Percentiles rank a stretch among this genome's conserved stretches.
Evolutionary conservation across 2,113 vertebrate genomes (phyloP).

Genomic region (Serilophus lunatus): DNA sequence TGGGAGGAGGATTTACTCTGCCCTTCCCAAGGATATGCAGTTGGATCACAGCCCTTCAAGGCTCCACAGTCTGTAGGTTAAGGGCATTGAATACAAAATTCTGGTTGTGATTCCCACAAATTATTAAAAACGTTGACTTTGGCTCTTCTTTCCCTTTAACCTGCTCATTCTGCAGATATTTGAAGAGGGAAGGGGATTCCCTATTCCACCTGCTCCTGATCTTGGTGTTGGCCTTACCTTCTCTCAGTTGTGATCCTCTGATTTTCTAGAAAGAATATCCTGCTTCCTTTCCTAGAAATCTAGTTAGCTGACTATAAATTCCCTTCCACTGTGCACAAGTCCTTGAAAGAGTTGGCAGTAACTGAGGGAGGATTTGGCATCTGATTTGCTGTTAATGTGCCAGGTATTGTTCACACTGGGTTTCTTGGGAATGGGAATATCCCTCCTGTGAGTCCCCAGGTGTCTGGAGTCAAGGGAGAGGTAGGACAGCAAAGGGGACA

Average conservation of each 20-base stretch:
- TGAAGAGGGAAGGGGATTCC: neutral
- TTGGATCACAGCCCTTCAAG: neutral
- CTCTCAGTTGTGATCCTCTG: no score
- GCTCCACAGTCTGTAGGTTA: neutral
- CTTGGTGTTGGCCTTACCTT: neutral
- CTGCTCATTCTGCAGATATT: neutral
- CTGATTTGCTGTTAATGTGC: rapidly evolving
- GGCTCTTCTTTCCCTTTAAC: neutral
- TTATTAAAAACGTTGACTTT: neutral
- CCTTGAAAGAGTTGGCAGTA: neutral
- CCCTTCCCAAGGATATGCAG: neutral
- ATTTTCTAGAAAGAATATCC: neutral
- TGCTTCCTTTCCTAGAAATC: neutral
- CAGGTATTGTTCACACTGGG: neutral
- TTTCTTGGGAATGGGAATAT: neutral
- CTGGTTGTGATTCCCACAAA: neutral
- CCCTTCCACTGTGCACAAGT: neutral
- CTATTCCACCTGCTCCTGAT: neutral
- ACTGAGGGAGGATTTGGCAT: neutral
- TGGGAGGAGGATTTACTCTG: neutral
- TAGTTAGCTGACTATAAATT: neutral
- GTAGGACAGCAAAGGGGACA: neutral
- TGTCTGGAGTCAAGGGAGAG: neutral
- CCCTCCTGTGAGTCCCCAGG: neutral
- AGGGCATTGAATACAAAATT: neutral